Base-by-base conservation (phyloP, 1,140 invertebrate genomes). In the Idris sp. region DNA sequence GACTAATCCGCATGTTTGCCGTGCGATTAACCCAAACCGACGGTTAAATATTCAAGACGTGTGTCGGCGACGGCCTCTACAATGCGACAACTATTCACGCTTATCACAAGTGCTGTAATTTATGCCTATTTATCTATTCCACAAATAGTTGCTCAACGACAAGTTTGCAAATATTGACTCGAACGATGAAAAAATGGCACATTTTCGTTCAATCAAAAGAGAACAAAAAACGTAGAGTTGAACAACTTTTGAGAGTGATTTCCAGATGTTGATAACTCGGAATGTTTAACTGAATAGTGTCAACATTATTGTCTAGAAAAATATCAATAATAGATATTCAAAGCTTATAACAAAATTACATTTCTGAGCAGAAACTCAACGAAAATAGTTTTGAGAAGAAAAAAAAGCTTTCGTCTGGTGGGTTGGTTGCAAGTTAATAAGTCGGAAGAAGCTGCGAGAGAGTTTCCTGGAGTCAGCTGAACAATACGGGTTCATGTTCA, bases 1-100 rank as follows among this genome's bases (percentile, higher is more conserved):
- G 41, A 67, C 56, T 56, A 67, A 67, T 67, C 62, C 56, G 15
- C 54, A 38, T 16, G 16, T 22, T 22, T 22, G 25, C 33, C 10
- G 36, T 40, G 46, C 31, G 59, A 53, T 64, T 43, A 53, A 44
- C 49, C 36, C 33, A 36, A 53, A 18, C 22, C 26, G 9, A 6
- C 28, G 38, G 48, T 53, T 61, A 61, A 65, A 65, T 53, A 65
- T 65, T 65, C 48, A 44, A 53, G 46, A 30, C 41, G 26, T 31
- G 38, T 13, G 49, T 46, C 41, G 14, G 31, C 7, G 36, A 38
- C 19, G 13, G 33, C 30, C 28, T 22, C 14, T 28, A 26, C 22
- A 28, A 40, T 53, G 25, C 10, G 22, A 16, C 9, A 53, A 16
- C 8, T 3, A 43, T 26, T 38, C 13, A 14, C 48, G 19, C 54